Evolutionary conservation across 2,888 invertebrate species (phyloP).

Genomic region (Caenorhabditis wallacei): DNA sequence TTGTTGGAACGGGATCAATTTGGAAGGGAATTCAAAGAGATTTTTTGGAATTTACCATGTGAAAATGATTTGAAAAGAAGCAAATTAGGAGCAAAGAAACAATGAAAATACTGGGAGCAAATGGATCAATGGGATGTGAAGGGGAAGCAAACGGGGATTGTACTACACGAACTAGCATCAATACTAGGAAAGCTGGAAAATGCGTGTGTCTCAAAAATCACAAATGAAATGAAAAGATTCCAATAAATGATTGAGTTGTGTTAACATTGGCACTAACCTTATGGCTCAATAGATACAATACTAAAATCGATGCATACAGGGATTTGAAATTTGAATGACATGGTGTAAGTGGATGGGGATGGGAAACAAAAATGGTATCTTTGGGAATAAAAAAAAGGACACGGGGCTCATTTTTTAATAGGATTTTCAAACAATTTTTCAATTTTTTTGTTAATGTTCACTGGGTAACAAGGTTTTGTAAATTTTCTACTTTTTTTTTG

Average conservation of each 20-base stretch:
- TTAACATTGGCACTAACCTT: conserved; percentile 4
- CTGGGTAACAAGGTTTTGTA: not conserved
- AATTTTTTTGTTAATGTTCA: conserved; percentile 2
- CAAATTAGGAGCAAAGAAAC: not conserved
- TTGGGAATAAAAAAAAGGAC: not conserved
- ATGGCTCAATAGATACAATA: not conserved
- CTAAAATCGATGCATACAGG: conserved; percentile 36
- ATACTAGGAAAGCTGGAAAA: conserved; percentile 1
- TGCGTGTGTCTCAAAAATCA: not conserved
- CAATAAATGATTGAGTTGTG: not conserved
- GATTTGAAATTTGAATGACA: conserved; percentile 9
- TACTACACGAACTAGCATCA: conserved; percentile 28
- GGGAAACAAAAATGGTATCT: not conserved
- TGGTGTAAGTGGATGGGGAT: not conserved
- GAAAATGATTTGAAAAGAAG: not conserved
- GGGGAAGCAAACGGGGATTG: conserved; percentile 14
- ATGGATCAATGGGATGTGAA: not conserved
- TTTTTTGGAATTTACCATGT: not conserved
- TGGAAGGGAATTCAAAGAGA: not conserved
- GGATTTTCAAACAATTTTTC: not conserved
- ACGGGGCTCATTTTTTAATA: not conserved
- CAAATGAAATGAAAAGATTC: not conserved
- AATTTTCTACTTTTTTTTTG: conserved; percentile 37
- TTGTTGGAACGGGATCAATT: not conserved
- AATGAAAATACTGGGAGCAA: not conserved